A percentile compares a stretch with the other conserved stretches of the same genome.
These are phyloP conservation scores for Hexactinellida sp. DNA, from an alignment of 37 sponge, comb jelly and placozoan genomes.

Conservation along the genomic window DNA sequence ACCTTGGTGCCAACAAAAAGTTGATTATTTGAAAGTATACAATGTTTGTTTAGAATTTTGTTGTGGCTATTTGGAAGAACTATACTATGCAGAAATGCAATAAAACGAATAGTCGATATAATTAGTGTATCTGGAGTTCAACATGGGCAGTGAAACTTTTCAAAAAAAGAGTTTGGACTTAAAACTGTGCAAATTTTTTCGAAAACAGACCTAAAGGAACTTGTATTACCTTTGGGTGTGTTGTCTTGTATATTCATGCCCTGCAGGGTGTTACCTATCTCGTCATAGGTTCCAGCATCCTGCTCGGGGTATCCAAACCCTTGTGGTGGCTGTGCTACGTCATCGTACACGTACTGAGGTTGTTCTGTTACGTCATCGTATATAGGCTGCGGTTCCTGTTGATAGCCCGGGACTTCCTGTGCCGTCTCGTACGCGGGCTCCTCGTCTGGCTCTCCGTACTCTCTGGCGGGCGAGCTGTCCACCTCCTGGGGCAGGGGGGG, in stretches of 20 bases:
- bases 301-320: neutral
- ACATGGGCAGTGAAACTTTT: too few relatives aligned
- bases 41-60: too few relatives aligned
- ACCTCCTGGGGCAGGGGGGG: slow-evolving; percentile 20
- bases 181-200: too few relatives aligned
- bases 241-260: neutral
- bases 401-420: neutral
- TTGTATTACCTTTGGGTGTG: too few relatives aligned
- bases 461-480: slow-evolving; percentile 15
- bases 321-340: neutral
- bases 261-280: neutral
- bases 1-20: too few relatives aligned
- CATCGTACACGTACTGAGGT: neutral
- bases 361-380: slow-evolving; percentile 35
- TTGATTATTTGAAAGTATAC: too few relatives aligned
- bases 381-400: slow-evolving; percentile 35
- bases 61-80: too few relatives aligned
- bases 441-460: slow-evolving; percentile 22
- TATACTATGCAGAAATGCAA: too few relatives aligned
- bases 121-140: too few relatives aligned
- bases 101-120: too few relatives aligned
- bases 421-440: neutral
- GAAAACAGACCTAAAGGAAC: too few relatives aligned
- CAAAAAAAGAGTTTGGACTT: too few relatives aligned
- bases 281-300: neutral